Conservation (phyloP, 2,797 vertebrate species). For the Knipowitschia caucasica region DNA sequence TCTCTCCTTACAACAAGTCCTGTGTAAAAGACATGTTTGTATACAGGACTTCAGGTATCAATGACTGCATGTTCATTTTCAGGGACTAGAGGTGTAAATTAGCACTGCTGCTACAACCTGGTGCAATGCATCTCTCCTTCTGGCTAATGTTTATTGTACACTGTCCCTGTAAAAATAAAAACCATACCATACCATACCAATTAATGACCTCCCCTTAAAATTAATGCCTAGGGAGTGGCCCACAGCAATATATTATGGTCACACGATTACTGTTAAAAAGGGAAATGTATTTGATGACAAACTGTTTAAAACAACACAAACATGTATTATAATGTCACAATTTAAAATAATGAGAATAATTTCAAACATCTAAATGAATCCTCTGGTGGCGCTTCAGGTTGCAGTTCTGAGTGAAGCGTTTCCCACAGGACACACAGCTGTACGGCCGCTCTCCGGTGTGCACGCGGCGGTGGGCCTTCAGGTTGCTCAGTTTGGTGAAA, state of each 20-base stretch:
- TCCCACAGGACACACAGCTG: constrained; percentile 76
- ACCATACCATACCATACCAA: no score
- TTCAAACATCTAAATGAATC: constrained; percentile 68
- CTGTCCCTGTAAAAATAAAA: no score
- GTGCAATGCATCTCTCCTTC: no score
- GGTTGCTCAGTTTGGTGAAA: constrained; percentile 82
- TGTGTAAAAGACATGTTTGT: no score
- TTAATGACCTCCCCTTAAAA: no score
- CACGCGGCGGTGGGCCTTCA: constrained; percentile 78
- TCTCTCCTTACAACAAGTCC: neutral
- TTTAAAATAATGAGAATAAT: constrained; percentile 1
- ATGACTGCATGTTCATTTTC: neutral
- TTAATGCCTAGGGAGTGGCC: no score
- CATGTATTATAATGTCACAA: constrained; percentile 12
- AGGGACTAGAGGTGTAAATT: no score
- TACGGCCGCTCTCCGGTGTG: constrained; percentile 80
- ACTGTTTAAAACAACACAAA: constrained; percentile 17
- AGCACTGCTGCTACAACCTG: no score
- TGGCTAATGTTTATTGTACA: no score
- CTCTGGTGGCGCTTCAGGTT: constrained; percentile 81
- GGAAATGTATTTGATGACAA: neutral
- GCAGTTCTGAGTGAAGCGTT: constrained; percentile 81
- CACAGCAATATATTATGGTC: no score
- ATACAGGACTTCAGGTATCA: neutral
- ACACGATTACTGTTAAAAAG: neutral